These are phyloP conservation scores for Thamnophis elegans DNA, from an alignment of 2,797 vertebrate species.

Conservation along the genomic window DNA sequence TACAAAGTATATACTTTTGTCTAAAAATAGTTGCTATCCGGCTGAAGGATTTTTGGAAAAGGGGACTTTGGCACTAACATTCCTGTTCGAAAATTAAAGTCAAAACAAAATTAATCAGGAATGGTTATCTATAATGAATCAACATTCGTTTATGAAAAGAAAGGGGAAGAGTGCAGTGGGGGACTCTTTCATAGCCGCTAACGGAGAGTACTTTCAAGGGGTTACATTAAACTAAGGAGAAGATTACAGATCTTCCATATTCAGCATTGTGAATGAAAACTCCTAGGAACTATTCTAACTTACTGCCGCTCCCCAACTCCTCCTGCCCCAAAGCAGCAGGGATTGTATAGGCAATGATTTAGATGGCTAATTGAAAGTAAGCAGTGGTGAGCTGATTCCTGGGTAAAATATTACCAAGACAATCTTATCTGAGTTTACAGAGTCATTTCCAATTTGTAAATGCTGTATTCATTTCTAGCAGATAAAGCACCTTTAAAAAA, in stretches of 20 bases:
- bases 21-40: constrained; percentile 66
- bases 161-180: constrained; percentile 19
- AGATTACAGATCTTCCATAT: constrained; percentile 65
- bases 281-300: constrained; percentile 63
- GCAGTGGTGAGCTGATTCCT: constrained; percentile 63
- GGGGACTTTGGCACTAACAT: constrained; percentile 51
- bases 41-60: not conserved
- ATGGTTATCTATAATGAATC: constrained; percentile 77
- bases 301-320: constrained; percentile 26
- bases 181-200: constrained; percentile 52
- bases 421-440: constrained; percentile 78
- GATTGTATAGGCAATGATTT: constrained; percentile 69
- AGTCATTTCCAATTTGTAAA: constrained; percentile 73
- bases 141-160: constrained; percentile 50
- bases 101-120: constrained; percentile 75
- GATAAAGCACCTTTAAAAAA: constrained; percentile 67
- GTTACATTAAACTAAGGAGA: constrained; percentile 56
- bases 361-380: constrained; percentile 78
- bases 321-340: constrained; percentile 60
- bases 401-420: constrained; percentile 70
- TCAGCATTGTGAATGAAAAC: constrained; percentile 67
- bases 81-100: constrained; percentile 70
- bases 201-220: constrained; percentile 64
- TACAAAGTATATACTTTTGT: constrained; percentile 41
- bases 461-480: constrained; percentile 66